Percentiles rank a stretch among this genome's conserved stretches.
These are phyloP conservation scores for Choristoneura fumiferana DNA, from an alignment of 1,140 invertebrate species.

Conservation along the genomic window DNA sequence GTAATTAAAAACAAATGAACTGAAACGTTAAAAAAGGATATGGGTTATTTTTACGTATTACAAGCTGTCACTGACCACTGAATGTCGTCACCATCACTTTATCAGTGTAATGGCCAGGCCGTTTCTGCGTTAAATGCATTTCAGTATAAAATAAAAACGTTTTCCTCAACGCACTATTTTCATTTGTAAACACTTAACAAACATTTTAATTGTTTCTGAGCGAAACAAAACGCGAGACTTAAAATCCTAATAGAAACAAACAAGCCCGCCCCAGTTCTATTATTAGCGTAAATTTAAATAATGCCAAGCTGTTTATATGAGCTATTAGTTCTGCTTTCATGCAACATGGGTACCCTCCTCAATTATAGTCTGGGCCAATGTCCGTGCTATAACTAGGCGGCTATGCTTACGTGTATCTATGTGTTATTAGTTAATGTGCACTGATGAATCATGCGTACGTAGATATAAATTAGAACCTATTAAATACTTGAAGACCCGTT, in stretches of 20 bases:
- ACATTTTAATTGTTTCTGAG: no score
- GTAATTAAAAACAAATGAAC: constrained; percentile 14
- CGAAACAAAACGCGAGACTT: no score
- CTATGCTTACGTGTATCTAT: constrained; percentile 1
- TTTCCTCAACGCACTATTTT: no score
- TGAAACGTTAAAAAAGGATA: background rate
- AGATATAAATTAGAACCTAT: background rate
- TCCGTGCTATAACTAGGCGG: constrained; percentile 11
- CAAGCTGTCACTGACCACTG: no score
- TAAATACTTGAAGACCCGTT: background rate
- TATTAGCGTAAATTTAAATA: constrained; percentile 11
- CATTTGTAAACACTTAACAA: no score
- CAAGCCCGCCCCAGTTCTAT: constrained; percentile 15
- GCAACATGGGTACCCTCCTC: background rate
- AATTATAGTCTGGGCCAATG: constrained; percentile 17
- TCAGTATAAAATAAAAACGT: no score
- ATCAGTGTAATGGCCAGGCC: no score
- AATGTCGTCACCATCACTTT: no score
- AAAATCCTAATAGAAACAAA: constrained; percentile 14
- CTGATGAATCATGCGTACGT: background rate
- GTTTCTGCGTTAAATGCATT: no score
- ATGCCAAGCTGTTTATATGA: constrained; percentile 6
- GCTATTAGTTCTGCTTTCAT: constrained; percentile 11
- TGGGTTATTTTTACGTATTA: no score
- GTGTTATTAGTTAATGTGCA: background rate